phyloP scores from a whole-genome alignment of 2,888 invertebrate species.

The Griposia aprilina region DNA sequence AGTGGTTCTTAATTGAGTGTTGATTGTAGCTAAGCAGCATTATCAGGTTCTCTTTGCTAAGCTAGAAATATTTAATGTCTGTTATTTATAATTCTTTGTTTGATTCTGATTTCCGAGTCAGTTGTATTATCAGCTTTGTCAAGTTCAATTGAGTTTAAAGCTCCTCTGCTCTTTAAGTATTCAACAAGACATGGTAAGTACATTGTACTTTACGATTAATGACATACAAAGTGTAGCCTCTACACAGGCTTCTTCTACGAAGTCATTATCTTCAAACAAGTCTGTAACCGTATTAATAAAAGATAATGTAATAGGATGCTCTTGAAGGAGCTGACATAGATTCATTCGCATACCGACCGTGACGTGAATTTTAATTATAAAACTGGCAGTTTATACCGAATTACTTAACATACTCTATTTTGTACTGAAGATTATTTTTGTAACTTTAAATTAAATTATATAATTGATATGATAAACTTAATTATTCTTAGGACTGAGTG shows the following conservation, averaged over 20 bases:
- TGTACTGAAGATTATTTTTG: constrained; percentile 7
- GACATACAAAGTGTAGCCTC: neutral
- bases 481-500: neutral
- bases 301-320: constrained; percentile 44
- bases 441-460: neutral
- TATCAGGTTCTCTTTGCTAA: neutral
- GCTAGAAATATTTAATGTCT: neutral
- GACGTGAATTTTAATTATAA: constrained; percentile 53
- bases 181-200: neutral
- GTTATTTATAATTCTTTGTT: neutral
- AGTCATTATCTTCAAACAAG: constrained; percentile 13
- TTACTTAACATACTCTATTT: constrained; percentile 29
- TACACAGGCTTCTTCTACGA: constrained; percentile 21
- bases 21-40: constrained; percentile 9
- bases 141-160: neutral
- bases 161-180: constrained; percentile 1
- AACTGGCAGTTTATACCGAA: constrained; percentile 15
- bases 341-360: constrained; percentile 44
- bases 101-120: neutral
- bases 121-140: neutral
- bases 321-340: constrained; percentile 52
- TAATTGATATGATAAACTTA: neutral
- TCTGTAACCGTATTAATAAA: constrained; percentile 19
- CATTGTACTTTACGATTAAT: constrained; percentile 19
- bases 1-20: constrained; percentile 37